These are phyloP conservation scores for Caerostris extrusa DNA, from an alignment of 1,140 invertebrate genomes.

Conservation along the genomic window DNA sequence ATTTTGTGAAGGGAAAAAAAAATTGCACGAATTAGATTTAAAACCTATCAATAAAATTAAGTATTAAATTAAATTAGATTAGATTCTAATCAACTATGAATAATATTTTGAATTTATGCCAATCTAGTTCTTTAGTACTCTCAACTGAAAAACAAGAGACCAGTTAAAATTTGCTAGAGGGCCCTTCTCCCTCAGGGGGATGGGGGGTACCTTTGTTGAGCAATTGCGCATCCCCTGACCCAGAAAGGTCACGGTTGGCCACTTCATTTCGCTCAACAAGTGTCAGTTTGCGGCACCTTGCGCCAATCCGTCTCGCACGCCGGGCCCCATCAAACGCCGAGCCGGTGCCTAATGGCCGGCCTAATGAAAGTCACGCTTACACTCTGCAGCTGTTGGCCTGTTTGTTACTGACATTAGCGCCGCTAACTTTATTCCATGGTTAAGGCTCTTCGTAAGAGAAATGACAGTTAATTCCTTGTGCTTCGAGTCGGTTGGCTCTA, in stretches of 20 bases:
- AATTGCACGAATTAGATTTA: too few species aligned
- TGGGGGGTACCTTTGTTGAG: not conserved
- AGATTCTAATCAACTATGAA: too few species aligned
- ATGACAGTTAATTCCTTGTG: not conserved
- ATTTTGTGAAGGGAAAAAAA: too few species aligned
- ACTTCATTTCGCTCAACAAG: slow-evolving; percentile 25
- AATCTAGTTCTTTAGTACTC: too few species aligned
- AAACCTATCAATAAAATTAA: too few species aligned
- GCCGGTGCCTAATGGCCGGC: slow-evolving; percentile 34
- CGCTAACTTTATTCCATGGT: not conserved
- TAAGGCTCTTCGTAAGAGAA: not conserved
- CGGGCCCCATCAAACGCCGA: not conserved
- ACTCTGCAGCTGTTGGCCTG: slow-evolving; percentile 6
- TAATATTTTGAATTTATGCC: too few species aligned
- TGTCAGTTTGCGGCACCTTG: slow-evolving; percentile 44
- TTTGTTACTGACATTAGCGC: not conserved
- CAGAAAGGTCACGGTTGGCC: slow-evolving; percentile 5
- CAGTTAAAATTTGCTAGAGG: too few species aligned
- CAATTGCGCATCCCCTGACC: not conserved
- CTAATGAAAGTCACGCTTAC: slow-evolving; percentile 31
- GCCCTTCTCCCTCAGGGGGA: too few species aligned
- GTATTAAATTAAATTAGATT: too few species aligned
- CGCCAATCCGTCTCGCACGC: slow-evolving; percentile 10
- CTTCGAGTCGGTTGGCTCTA: not conserved
- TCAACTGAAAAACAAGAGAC: too few species aligned